Base-by-base conservation (phyloP, 2,888 invertebrate genomes). In the Synergus umbraculus region DNA sequence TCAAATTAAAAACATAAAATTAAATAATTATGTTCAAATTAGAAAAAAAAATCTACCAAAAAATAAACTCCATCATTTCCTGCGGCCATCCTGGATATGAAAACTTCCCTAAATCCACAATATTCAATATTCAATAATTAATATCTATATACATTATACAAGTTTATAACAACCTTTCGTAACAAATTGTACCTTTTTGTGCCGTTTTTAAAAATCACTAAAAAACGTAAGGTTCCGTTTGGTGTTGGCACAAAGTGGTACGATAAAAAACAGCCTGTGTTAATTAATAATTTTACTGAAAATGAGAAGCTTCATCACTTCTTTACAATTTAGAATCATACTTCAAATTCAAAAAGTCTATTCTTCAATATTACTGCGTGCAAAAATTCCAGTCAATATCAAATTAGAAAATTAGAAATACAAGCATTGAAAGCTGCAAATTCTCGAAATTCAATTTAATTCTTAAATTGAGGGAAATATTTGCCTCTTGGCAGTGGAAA, bases 81-180 rank as follows among this genome's bases (percentile, higher is more conserved):
- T 37, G 37, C 5, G 37, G 18, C 58, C 4, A 66, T 44, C 44
- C 69, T 43, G 41, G 60, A 78, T 64, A 64, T 73, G 73, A 76
- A 63, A 65, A 54, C 18, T 78, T 63, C n/a, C 63, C 60, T 73
- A 60, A 43, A 77, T 77, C 29, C 49, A 76, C 65, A 64, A 65
- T 63, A 78, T 58, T 58, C n/a, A 44, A 12, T 78, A 73, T 18
- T 43, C 5, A 44, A 66, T 66, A 18, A 66, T 66, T n/a, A 66
- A 46, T 46, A 22, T n/a, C 4, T 67, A 67, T 67, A 22, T 67
- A 67, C 67, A 67, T 46, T 46, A 13, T 46, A 22, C 22, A 67
- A 67, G 43, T 22, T 22, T 44, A 46, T 67, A 67, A 46, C 44
- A 67, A 67, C 18, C 18, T 44, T 44, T 43, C 18, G 9, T 66